Evolutionary conservation across 1,140 invertebrate species (phyloP).

Genomic region (Lethrus apterus): DNA sequence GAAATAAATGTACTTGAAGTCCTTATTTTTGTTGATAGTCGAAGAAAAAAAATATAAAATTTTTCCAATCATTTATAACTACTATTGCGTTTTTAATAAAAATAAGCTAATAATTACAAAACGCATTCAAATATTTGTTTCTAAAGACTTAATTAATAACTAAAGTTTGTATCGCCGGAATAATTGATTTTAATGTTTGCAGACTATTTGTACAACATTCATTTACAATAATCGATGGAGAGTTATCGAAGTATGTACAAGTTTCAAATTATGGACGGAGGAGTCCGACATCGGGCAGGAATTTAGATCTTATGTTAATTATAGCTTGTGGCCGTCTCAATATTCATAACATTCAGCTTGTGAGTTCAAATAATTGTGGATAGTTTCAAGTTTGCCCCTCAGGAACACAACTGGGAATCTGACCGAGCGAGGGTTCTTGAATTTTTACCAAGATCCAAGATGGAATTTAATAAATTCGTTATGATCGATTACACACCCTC

Average conservation of each 20-base stretch:
- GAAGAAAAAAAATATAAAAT: not conserved
- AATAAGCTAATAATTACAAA: too few relatives aligned
- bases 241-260: slow-evolving; percentile 14
- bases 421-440: slow-evolving; percentile 8
- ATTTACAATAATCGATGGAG: slow-evolving; percentile 5
- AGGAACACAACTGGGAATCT: slow-evolving; percentile 17
- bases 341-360: slow-evolving; percentile 31
- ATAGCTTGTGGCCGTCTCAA: slow-evolving; percentile 34
- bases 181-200: too few relatives aligned
- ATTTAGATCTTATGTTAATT: slow-evolving; percentile 35
- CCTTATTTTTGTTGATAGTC: not conserved
- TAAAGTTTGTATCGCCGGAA: slow-evolving; percentile 14
- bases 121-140: slow-evolving; percentile 7
- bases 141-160: slow-evolving; percentile 13
- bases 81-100: too few relatives aligned
- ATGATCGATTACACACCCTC: too few relatives aligned
- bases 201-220: slow-evolving; percentile 1
- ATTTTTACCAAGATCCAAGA: not conserved
- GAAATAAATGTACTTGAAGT: too few relatives aligned
- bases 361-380: slow-evolving; percentile 29
- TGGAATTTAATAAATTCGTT: slow-evolving; percentile 12
- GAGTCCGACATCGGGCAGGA: slow-evolving; percentile 17
- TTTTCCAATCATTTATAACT: not conserved
- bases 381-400: slow-evolving; percentile 26
- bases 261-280: slow-evolving; percentile 15